Evolutionary conservation across 30 jellyfish, hydroid and myxozoan genomes (phyloP).

Genomic region (Hydractinia symbiolongicarpus): DNA sequence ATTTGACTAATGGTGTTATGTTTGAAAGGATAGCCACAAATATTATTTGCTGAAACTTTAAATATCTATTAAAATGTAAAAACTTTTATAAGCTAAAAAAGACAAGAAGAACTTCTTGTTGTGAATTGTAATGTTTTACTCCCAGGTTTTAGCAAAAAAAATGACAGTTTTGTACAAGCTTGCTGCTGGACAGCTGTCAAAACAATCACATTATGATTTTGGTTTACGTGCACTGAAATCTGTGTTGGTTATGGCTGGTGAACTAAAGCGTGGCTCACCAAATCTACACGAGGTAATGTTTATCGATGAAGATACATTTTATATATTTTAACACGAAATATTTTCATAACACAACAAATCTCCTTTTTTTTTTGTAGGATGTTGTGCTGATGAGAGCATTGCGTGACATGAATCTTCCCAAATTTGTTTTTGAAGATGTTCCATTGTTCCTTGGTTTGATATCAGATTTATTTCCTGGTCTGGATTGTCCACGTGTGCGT

Average conservation of each 20-base stretch:
- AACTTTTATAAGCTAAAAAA: too few relatives aligned
- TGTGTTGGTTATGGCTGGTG: constrained; percentile 99
- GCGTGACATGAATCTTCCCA: constrained; percentile 98
- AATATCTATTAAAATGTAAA: too few relatives aligned
- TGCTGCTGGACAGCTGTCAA: constrained; percentile 96
- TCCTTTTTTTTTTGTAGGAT: constrained; percentile 46
- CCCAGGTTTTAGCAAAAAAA: constrained; percentile 88
- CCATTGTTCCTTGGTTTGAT: constrained; percentile 93
- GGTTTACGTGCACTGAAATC: constrained; percentile 97
- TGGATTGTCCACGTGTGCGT: constrained; percentile 97
- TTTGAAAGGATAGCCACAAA: too few relatives aligned
- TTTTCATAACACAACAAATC: neutral
- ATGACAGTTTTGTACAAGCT: constrained; percentile 92
- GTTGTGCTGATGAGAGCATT: constrained; percentile 96
- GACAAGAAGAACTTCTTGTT: neutral
- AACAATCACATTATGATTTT: constrained; percentile 96
- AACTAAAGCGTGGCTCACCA: constrained; percentile 90
- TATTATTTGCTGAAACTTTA: too few relatives aligned
- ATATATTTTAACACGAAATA: neutral
- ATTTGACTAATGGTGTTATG: too few relatives aligned
- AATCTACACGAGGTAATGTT: constrained; percentile 72
- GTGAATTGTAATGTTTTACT: neutral
- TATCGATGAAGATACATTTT: neutral
- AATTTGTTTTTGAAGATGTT: constrained; percentile 91
- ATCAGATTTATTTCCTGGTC: constrained; percentile 95